Evolutionary conservation across 2,113 vertebrate species (phyloP), one percentile per base, ranked within the genome.

Genomic region (Forbesichthys agassizii): DNA sequence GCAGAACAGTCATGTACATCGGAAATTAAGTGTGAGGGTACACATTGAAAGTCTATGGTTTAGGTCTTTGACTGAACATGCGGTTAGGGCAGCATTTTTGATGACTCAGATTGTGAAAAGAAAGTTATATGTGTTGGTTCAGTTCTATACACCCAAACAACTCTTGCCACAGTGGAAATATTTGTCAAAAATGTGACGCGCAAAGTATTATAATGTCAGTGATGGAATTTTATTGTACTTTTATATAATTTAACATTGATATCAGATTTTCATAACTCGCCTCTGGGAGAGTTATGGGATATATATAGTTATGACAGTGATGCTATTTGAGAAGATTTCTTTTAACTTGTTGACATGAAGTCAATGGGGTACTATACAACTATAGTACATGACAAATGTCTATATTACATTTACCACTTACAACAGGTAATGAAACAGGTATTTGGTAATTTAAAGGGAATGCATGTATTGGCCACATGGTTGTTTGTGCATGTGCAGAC

Each of bases 41-140:
- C 52, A 49, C 13, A 84, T 20, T 78, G 79, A 86, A 88, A 87
- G 87, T 83, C 84, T 84, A 82, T 1, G 55, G 82, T 80, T 84
- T 78, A 61, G 73, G 53, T 75, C 67, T 68, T 77, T 76, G 78
- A 83, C 85, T 75, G 63, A 69, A 4, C 65, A 12, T 89, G 87
- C 1, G 87, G 88, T 90, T 87, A 18, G 60, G 84, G 83, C 81
- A 81, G 33, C 69, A 70, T 71, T 77, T 71, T 68, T 66, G 77
- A 83, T 85, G 81, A 92, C 53, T 92, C 88, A 92, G 73, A 76
- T 11, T 12, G 70, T 88, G 80, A 91, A 87, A 72, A 91, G 90
- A 91, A 89, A 92, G 82, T 67, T 5, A n/a, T 66, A 68, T 61
- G 76, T 74, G 75, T 75, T 79, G 69, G 75, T 86, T 61, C 16